phyloP scores from a whole-genome alignment of 2,797 vertebrate species.

The Ctenosaura bakeri region DNA sequence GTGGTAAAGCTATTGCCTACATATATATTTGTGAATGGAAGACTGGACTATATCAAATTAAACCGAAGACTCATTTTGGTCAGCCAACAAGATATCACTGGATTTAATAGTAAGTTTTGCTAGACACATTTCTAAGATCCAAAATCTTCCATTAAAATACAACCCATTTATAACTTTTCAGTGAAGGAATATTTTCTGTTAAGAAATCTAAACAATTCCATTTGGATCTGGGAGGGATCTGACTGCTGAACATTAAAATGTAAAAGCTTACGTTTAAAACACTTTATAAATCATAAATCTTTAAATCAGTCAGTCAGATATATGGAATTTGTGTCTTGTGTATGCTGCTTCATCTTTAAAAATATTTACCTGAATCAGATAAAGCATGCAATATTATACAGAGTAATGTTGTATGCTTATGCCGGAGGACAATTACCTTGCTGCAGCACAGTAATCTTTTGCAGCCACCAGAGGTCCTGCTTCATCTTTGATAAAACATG shows the following conservation, averaged over 20 bases:
- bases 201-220: not conserved
- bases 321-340: not conserved
- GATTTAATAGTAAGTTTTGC: not conserved
- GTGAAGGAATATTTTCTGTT: not conserved
- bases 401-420: not conserved
- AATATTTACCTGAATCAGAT: not conserved
- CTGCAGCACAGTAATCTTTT: not conserved
- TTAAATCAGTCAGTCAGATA: not conserved
- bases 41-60: not conserved
- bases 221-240: not conserved
- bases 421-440: not conserved
- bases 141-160: not conserved
- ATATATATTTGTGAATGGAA: not conserved
- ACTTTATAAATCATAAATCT: not conserved
- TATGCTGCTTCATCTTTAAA: not conserved
- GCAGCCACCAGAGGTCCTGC: conserved; percentile 37
- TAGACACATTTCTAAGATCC: too few species aligned
- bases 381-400: not conserved
- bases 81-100: not conserved
- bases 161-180: not conserved
- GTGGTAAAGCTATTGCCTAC: not conserved
- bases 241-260: not conserved
- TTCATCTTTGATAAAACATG: conserved; percentile 8
- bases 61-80: not conserved
- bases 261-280: too few species aligned